Evolutionary conservation across 92 coral and sea anemone genomes (phyloP).

Genomic region (Phenganax marumi): DNA sequence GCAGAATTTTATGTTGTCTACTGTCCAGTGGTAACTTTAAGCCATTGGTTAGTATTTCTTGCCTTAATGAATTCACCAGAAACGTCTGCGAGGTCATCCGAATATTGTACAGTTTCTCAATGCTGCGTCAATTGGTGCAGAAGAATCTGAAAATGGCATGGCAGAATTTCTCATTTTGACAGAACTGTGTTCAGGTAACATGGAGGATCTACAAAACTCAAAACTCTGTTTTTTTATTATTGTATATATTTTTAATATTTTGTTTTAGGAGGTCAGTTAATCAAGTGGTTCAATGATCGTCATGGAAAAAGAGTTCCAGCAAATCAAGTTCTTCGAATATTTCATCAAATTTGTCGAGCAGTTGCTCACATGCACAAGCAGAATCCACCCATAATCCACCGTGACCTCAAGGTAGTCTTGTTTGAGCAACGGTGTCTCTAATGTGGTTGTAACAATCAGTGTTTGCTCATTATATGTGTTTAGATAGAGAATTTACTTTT

Average conservation of each 20-base stretch:
- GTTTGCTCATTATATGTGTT: background rate
- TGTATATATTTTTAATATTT: background rate
- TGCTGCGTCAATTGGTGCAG: slow-evolving; percentile 89
- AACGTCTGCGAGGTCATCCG: slow-evolving; percentile 92
- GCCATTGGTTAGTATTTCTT: no score
- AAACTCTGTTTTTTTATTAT: background rate
- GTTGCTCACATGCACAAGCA: slow-evolving; percentile 98
- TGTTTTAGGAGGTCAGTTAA: slow-evolving; percentile 76
- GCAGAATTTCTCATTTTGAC: slow-evolving; percentile 86
- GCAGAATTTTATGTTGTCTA: no score
- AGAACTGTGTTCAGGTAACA: slow-evolving; percentile 79
- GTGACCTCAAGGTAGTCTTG: slow-evolving; percentile 80
- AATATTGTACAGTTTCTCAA: slow-evolving; percentile 90
- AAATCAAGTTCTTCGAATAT: slow-evolving; percentile 71
- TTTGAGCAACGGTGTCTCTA: no score
- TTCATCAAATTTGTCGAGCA: slow-evolving; percentile 90
- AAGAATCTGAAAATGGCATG: slow-evolving; percentile 96
- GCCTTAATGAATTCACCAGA: slow-evolving; percentile 62
- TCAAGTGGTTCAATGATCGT: slow-evolving; percentile 77
- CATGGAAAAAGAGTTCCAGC: slow-evolving; percentile 82
- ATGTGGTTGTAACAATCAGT: no score
- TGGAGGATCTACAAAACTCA: background rate
- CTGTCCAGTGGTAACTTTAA: background rate
- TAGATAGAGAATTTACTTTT: slow-evolving; percentile 89
- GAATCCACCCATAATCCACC: slow-evolving; percentile 81